Conservation (phyloP, 2,113 vertebrate genomes). For the Semnornis frantzii region DNA sequence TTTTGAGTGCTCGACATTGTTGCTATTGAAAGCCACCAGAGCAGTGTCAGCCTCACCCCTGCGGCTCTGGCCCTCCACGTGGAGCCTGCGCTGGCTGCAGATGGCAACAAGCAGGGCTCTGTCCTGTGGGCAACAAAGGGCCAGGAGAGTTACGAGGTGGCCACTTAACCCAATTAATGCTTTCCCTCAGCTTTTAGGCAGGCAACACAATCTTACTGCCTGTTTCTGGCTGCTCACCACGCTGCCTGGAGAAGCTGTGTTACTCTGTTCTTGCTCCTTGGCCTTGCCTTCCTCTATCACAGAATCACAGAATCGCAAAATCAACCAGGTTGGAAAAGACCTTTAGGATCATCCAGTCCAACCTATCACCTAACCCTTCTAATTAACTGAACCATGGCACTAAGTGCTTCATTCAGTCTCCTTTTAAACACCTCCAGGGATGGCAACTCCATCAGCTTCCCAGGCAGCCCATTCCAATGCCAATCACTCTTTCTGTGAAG, state of each 20-base stretch:
- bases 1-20: constrained; percentile 30
- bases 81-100: background rate
- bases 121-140: background rate
- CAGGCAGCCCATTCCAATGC: no score
- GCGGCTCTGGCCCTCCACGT: background rate
- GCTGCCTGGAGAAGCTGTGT: background rate
- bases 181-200: background rate
- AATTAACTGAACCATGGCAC: no score
- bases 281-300: background rate
- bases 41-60: background rate
- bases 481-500: no score
- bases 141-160: background rate
- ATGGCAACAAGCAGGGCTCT: background rate
- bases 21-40: background rate
- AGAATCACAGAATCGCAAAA: no score
- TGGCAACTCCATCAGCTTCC: no score
- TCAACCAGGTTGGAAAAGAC: no score
- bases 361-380: no score
- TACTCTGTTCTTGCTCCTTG: background rate
- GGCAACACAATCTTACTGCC: background rate
- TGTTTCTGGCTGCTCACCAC: background rate
- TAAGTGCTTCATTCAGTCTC: no score
- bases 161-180: background rate
- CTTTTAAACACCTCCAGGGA: no score
- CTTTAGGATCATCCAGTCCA: no score